A percentile compares a stretch with the other conserved stretches of the same genome.
These are phyloP conservation scores for Acronicta alni DNA, from an alignment of 2,888 invertebrate genomes.

Conservation along the genomic window DNA sequence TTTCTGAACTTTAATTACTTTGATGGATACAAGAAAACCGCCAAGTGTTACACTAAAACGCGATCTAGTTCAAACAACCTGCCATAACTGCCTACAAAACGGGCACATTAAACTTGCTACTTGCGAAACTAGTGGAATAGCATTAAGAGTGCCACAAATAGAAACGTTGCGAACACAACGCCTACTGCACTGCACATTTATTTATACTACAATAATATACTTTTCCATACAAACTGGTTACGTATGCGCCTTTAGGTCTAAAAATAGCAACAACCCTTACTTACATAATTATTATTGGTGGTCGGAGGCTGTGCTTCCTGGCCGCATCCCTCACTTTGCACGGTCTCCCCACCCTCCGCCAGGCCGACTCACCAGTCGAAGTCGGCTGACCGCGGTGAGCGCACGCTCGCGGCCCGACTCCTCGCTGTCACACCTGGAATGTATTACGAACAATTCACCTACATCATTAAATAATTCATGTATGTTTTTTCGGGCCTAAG, in stretches of 20 bases:
- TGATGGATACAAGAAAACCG: slow-evolving; percentile 53
- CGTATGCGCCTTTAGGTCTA: slow-evolving; percentile 71
- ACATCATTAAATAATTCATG: slow-evolving; percentile 29
- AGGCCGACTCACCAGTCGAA: slow-evolving; percentile 67
- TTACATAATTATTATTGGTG: slow-evolving; percentile 85
- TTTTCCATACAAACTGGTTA: slow-evolving; percentile 70
- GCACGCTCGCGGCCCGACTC: slow-evolving; percentile 55
- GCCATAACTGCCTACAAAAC: slow-evolving; percentile 55
- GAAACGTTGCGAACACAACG: slow-evolving; percentile 67
- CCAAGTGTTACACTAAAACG: slow-evolving; percentile 50
- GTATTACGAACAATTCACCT: slow-evolving; percentile 50
- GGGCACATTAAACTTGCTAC: slow-evolving; percentile 62
- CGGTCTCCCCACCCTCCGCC: slow-evolving; percentile 54
- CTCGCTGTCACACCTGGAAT: slow-evolving; percentile 51
- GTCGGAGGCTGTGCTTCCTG: slow-evolving; percentile 83
- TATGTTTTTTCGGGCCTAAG: slow-evolving; percentile 22
- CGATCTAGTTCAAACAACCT: slow-evolving; percentile 51
- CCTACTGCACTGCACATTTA: slow-evolving; percentile 66
- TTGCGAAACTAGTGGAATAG: slow-evolving; percentile 73
- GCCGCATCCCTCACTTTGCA: slow-evolving; percentile 56
- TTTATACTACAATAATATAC: slow-evolving; percentile 67
- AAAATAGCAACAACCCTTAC: slow-evolving; percentile 85
- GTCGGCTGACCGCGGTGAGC: slow-evolving; percentile 61
- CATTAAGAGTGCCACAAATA: slow-evolving; percentile 76
- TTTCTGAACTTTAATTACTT: slow-evolving; percentile 62